A percentile compares a stretch with the other conserved stretches of the same genome.
Conservation (phyloP, 2,888 invertebrate genomes). For the Crepidodera aurea region DNA sequence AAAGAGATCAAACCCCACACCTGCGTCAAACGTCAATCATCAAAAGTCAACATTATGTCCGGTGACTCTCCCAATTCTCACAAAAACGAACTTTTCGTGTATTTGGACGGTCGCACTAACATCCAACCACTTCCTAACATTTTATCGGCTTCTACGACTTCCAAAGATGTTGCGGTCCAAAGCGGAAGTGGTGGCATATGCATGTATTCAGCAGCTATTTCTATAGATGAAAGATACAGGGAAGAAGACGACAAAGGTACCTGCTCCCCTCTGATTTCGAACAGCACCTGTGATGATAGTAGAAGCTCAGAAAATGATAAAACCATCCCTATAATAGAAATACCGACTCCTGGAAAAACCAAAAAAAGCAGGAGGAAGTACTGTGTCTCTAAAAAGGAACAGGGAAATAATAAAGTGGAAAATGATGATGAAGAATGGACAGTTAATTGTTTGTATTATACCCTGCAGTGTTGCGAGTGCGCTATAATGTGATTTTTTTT, state of each 20-base stretch:
- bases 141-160: slow-evolving; percentile 47
- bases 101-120: slow-evolving; percentile 42
- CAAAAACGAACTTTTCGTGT: slow-evolving; percentile 49
- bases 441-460: slow-evolving; percentile 70
- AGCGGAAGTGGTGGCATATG: slow-evolving; percentile 35
- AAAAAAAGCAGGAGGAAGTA: slow-evolving; percentile 35
- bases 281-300: slow-evolving; percentile 34
- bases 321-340: slow-evolving; percentile 38
- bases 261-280: slow-evolving; percentile 42
- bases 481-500: slow-evolving; percentile 53
- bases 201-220: slow-evolving; percentile 46
- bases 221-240: slow-evolving; percentile 47
- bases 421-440: slow-evolving; percentile 68
- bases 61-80: slow-evolving; percentile 51
- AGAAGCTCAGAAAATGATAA: slow-evolving; percentile 37
- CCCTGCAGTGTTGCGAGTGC: slow-evolving; percentile 72
- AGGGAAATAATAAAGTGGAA: slow-evolving; percentile 62
- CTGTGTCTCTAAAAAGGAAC: slow-evolving; percentile 46
- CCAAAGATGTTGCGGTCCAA: slow-evolving; percentile 48
- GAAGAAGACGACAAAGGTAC: slow-evolving; percentile 42
- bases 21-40: slow-evolving; percentile 30
- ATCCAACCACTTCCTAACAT: slow-evolving; percentile 47
- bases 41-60: slow-evolving; percentile 47
- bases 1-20: slow-evolving; percentile 14
- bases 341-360: slow-evolving; percentile 25